Evolutionary conservation across 2,113 vertebrate genomes (phyloP), one percentile per base, ranked within the genome.

Genomic region (Nanorana parkeri): DNA sequence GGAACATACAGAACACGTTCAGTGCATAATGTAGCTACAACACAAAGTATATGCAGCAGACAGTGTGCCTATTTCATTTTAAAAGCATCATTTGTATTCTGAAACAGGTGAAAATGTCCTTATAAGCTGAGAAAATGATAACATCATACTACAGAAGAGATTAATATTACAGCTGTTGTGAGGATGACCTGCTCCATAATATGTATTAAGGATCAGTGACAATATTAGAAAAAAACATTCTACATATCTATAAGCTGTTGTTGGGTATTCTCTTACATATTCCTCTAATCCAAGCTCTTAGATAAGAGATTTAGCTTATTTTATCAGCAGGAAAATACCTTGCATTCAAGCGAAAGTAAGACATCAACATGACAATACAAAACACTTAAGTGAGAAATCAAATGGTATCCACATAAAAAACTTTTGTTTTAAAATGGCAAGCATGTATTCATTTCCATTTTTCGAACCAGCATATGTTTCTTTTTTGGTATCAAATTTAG

Each of bases 111-210:
- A 74, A 56, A 61, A 67, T 55, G 19, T 61, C 21, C 23, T 19
- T 52, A 17, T 72, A 41, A 29, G 28, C 26, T 16, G n/a, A 23
- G 69, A 81, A 73, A 26, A 8, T 56, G 69, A 74, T 81, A 81
- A 75, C 47, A 74, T 75, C 69, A 58, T 61, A 28, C 60, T 66
- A 67, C 60, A 66, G 60, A 74, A 66, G 51, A 75, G 61, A 74
- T 81, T 81, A 74, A 66, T 61, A 81, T 81, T 81, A 81, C 69
- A 74, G 80, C 69, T 81, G 80, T 67, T 58, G 61, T 56, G n/a
- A 74, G 26, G 80, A 74, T 81, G 69, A 74, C 69, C 72, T 24
- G 80, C 60, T 81, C n/a, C 47, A 74, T 74, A 23, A 58, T 66
- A 73, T 66, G 69, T 75, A 81, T 81, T 65, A 81, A 64, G 80